A percentile compares a stretch with the other conserved stretches of the same genome.
These are phyloP conservation scores for Limenitis camilla DNA, from an alignment of 2,888 invertebrate species.

Conservation along the genomic window DNA sequence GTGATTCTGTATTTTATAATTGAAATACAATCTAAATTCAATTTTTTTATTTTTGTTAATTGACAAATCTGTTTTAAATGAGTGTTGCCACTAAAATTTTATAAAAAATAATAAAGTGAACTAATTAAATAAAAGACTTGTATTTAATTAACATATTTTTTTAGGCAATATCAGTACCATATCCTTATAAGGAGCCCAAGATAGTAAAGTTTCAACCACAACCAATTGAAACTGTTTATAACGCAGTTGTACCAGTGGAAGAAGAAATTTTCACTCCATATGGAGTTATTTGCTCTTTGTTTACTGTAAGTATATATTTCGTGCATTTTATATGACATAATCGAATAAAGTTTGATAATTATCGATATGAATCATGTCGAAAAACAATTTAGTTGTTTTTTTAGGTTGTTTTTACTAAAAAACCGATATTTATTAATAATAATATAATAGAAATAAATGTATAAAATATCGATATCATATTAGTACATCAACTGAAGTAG, in stretches of 20 bases:
- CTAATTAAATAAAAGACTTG: not conserved
- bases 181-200: constrained; percentile 21
- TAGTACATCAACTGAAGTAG: too few species aligned
- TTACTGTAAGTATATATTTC: constrained; percentile 11
- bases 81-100: not conserved
- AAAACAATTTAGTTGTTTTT: too few species aligned
- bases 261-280: not conserved
- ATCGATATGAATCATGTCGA: too few species aligned
- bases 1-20: too few species aligned
- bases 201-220: constrained; percentile 6
- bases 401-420: too few species aligned
- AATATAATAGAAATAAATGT: too few species aligned
- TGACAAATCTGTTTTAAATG: not conserved
- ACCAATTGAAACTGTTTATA: not conserved
- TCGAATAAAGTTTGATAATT: too few species aligned
- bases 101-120: not conserved
- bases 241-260: not conserved
- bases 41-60: too few species aligned
- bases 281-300: constrained; percentile 1
- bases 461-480: too few species aligned
- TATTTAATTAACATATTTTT: constrained; percentile 3
- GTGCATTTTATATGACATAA: too few species aligned
- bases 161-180: constrained; percentile 26
- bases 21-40: too few species aligned
- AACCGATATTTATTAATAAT: too few species aligned